Base-by-base conservation (phyloP, 1,140 invertebrate genomes). In the Nasonia vitripennis region DNA sequence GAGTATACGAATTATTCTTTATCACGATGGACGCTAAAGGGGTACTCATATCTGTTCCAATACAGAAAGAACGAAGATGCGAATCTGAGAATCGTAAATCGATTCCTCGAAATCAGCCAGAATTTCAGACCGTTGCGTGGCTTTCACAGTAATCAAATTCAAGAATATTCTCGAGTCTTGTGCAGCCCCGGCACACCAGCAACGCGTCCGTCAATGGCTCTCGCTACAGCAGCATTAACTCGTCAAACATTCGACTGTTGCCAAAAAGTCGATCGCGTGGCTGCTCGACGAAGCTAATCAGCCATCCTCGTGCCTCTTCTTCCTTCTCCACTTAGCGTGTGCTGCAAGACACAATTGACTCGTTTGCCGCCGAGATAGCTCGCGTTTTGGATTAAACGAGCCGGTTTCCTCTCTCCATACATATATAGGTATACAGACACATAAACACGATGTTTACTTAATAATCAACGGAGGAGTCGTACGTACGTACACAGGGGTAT, bases 291-390 rank as follows among this genome's bases (percentile, higher is more conserved):
- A 34, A 71, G 5, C 70, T 31, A 71, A 71, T 34, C 34, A 34
- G 27, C 27, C 17, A n/a, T 31, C 14, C 23, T 77, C 87, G 87
- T 87, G 85, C 9, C 17, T 55, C 17, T 20, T 17, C 0, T 14
- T 3, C 17, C 51, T 6, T 27, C 27, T 27, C 27, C 1, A 0
- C 27, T 27, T 27, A 55, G 48, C 48, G 48, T 34, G 81, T 10
- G 68, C 68, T 70, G 68, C n/a, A 62, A 71, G 12, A 34, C 70
- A 34, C 70, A 71, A 71, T 71, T 71, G 70, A 71, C 70, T 71
- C 70, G 70, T 71, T 71, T 71, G 55, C 55, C 17, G 51, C 12
- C 17, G 51, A 55, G 68, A 71, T 71, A 71, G 23, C 70, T 71
- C 70, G 70, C 31, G 70, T 70, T 70, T 70, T 70, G 68, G 27